Base-by-base conservation (phyloP, 2,797 vertebrate genomes). In the Danio tinwini region DNA sequence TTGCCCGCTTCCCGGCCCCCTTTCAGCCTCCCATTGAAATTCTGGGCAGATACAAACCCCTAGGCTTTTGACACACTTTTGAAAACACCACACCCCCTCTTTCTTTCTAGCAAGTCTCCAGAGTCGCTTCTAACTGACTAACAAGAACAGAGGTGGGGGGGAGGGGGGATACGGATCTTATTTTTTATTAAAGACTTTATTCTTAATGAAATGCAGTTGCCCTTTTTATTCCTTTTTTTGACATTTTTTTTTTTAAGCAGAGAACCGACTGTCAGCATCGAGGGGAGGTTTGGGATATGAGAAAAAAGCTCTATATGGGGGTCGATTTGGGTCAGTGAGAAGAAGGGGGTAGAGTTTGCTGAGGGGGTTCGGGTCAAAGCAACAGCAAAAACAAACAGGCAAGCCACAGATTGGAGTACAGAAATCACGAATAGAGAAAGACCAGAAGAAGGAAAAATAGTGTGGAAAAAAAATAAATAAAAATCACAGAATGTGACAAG, bases 1-100 rank as follows among this genome's bases (percentile, higher is more conserved):
- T 94, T 90, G 89, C 92, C 91, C 89, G 90, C 88, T 94, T 93
- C 92, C 93, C 94, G 93, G 94, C 93, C 93, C 92, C 92, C 93
- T 94, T 92, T 93, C 93, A 94, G 90, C 87, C 82, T 91, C 86
- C 89, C 88, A 96, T 92, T 96, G 94, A 96, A 95, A 97, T 96
- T 96, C 95, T 80, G 88, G 94, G 94, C 93, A 95, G 92, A 96
- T 78, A 92, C 90, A 97, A 96, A 95, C 90, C 93, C 93, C 91
- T 90, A 94, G 93, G 94, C 93, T 96, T 97, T 95, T 95, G 94
- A 96, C 93, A 96, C 90, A 96, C 92, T 96, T 96, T 94, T 90
- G 94, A 94, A 93, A 97, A 95, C 94, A 92, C 91, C 93, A 95
- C 90, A 93, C 92, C 91, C 88, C 90, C 91, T 89, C 88, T 90